These are phyloP conservation scores for Aphis gossypii DNA, from an alignment of 1,140 invertebrate species.

Conservation along the genomic window DNA sequence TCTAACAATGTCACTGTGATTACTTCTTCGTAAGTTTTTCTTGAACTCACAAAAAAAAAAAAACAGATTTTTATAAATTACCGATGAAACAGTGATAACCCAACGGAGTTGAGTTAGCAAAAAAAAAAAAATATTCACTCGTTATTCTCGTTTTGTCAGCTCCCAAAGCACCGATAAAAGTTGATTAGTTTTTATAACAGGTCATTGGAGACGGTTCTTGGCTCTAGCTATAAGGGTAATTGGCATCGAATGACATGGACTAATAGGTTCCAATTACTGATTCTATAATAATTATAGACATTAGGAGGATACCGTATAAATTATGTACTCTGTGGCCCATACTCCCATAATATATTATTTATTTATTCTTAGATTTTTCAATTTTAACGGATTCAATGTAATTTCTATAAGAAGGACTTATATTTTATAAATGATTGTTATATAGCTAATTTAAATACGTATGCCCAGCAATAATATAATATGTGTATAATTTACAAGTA, in stretches of 20 bases:
- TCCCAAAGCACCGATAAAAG: conserved; percentile 34
- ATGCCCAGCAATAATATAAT: background rate
- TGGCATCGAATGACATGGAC: background rate
- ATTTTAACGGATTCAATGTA: background rate
- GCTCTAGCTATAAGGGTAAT: background rate
- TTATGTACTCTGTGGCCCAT: background rate
- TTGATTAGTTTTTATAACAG: conserved; percentile 21
- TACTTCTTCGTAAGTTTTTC: background rate
- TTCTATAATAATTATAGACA: background rate
- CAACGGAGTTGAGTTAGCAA: background rate
- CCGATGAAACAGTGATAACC: background rate
- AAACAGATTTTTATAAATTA: background rate
- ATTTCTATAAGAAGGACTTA: background rate
- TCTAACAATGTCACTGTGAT: background rate
- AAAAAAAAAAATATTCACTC: background rate
- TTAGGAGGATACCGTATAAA: background rate
- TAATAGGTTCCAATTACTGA: background rate
- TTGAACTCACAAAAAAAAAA: background rate
- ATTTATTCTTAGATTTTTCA: background rate
- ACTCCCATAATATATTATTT: background rate
- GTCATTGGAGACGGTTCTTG: background rate
- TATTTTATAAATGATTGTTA: background rate
- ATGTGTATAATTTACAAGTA: background rate
- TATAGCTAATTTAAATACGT: background rate
- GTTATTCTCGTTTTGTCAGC: background rate